These are phyloP conservation scores for Hoplostethus mediterraneus DNA, from an alignment of 2,797 vertebrate genomes.

Conservation along the genomic window DNA sequence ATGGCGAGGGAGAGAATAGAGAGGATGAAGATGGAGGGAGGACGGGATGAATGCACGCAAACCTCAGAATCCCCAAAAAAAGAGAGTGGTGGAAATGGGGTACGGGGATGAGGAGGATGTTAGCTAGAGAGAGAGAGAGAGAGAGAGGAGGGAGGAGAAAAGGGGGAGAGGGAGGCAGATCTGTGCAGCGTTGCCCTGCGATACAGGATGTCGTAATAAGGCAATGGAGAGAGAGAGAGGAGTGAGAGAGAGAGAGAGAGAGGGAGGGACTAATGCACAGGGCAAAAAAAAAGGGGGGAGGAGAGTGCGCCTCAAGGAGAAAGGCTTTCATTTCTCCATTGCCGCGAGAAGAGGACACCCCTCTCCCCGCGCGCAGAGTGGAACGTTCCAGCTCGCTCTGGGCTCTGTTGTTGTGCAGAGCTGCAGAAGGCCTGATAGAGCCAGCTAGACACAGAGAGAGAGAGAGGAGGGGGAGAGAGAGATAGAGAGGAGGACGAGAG, in stretches of 20 bases:
- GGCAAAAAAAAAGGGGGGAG: constrained; percentile 46
- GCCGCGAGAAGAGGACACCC: constrained; percentile 67
- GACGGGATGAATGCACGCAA: background rate
- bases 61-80: constrained; percentile 21
- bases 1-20: constrained; percentile 51
- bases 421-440: constrained; percentile 84
- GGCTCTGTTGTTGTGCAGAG: constrained; percentile 90
- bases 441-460: constrained; percentile 67
- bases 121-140: constrained; percentile 34
- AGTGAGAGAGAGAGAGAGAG: no score
- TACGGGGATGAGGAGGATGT: constrained; percentile 50
- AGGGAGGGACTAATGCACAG: constrained; percentile 43
- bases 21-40: constrained; percentile 11
- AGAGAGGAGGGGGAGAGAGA: constrained; percentile 13
- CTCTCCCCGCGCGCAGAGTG: constrained; percentile 72
- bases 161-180: constrained; percentile 44
- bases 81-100: constrained; percentile 56
- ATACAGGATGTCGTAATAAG: constrained; percentile 87
- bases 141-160: constrained; percentile 1
- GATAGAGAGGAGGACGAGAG: constrained; percentile 26
- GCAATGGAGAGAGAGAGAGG: constrained; percentile 52
- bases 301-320: constrained; percentile 55
- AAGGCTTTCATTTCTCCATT: constrained; percentile 57
- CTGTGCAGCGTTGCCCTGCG: constrained; percentile 83
- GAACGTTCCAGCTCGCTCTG: constrained; percentile 81